Conservation (phyloP, 2,888 invertebrate genomes). For the Macrosiphum euphorbiae region DNA sequence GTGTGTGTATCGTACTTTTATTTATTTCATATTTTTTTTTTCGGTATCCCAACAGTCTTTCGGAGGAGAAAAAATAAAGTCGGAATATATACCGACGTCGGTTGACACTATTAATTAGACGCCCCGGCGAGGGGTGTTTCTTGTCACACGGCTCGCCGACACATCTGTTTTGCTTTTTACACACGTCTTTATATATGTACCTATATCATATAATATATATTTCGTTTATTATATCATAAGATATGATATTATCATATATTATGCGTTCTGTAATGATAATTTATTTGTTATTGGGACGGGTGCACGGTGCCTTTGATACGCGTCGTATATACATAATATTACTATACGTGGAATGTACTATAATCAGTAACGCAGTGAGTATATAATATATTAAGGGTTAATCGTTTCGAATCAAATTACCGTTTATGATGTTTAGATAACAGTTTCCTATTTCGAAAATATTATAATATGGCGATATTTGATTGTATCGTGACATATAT, state of each 20-base stretch:
- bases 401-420: background rate
- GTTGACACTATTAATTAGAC: conserved; percentile 62
- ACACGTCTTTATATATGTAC: background rate
- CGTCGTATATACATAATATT: too few relatives aligned
- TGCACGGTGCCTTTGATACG: background rate
- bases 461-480: background rate
- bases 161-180: conserved; percentile 61
- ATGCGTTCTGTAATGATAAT: conserved; percentile 18
- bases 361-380: background rate
- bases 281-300: background rate
- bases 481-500: background rate
- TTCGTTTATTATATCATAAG: background rate
- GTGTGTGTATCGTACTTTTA: background rate
- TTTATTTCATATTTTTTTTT: conserved; percentile 30
- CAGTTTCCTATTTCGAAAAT: background rate
- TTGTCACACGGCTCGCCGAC: conserved; percentile 45
- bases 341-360: too few relatives aligned
- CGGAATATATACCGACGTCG: conserved; percentile 27
- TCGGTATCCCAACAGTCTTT: conserved; percentile 24
- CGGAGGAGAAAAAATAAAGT: conserved; percentile 6
- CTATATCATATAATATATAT: background rate
- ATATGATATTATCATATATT: background rate
- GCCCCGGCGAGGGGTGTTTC: conserved; percentile 51
- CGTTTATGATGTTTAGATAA: background rate
- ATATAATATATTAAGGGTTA: background rate